Evolutionary conservation across 2,113 vertebrate species (phyloP).

Genomic region (Plectropomus leopardus): DNA sequence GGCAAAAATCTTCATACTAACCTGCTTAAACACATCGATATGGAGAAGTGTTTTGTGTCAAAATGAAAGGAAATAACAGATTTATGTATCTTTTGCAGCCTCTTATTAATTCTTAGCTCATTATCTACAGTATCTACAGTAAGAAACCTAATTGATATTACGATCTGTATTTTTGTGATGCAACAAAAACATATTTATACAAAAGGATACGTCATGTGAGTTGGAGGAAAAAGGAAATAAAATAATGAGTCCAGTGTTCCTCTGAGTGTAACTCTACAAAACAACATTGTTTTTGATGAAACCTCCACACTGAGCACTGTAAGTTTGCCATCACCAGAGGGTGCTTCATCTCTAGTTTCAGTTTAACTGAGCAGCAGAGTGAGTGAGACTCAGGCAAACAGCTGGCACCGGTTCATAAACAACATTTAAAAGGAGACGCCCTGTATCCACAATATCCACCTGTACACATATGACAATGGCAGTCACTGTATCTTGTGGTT

Average conservation of each 20-base stretch:
- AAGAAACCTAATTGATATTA: background rate
- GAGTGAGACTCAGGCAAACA: background rate
- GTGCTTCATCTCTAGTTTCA: slow-evolving; percentile 10
- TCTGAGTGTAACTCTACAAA: too few species aligned
- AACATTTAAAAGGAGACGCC: slow-evolving; percentile 57
- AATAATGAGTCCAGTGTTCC: background rate
- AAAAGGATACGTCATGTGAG: background rate
- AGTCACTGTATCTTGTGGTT: slow-evolving; percentile 45
- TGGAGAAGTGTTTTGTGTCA: background rate
- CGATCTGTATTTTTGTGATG: too few species aligned
- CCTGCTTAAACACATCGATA: background rate
- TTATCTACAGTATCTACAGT: background rate
- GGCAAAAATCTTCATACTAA: background rate
- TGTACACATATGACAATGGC: slow-evolving; percentile 46
- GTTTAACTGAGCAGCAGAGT: background rate
- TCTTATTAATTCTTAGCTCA: background rate
- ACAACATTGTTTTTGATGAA: too few species aligned
- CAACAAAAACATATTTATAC: background rate
- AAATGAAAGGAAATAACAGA: background rate
- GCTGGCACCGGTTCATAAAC: slow-evolving; percentile 42
- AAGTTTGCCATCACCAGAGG: slow-evolving; percentile 41
- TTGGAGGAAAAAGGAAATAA: background rate
- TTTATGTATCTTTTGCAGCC: background rate
- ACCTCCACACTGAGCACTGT: slow-evolving; percentile 5
- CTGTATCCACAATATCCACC: slow-evolving; percentile 66